Percentiles rank a stretch among this genome's conserved stretches.
Conservation (phyloP, 2,797 vertebrate species). For the Coilia nasus region DNA sequence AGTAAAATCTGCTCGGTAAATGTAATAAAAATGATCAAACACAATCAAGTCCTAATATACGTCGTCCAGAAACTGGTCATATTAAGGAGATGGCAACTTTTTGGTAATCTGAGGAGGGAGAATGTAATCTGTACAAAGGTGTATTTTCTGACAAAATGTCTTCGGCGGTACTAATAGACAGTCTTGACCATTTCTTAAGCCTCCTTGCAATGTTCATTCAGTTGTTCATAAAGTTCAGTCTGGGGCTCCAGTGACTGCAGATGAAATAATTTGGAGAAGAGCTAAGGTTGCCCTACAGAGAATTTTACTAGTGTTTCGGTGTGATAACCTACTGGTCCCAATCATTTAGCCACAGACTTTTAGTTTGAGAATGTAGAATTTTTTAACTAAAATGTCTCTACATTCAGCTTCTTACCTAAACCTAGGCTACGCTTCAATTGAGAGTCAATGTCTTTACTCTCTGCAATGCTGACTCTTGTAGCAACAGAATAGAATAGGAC, state of each 20-base stretch:
- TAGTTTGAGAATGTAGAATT: neutral
- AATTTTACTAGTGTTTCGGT: too few relatives aligned
- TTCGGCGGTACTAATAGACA: neutral
- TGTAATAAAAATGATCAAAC: neutral
- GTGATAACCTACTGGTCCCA: neutral
- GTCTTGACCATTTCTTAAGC: neutral
- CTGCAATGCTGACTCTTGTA: neutral
- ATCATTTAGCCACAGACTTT: neutral
- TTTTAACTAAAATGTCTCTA: neutral
- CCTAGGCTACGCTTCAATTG: neutral
- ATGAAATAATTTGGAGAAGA: neutral
- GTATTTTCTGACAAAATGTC: neutral
- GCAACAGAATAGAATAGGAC: too few relatives aligned
- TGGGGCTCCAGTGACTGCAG: neutral
- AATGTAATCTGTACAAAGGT: neutral
- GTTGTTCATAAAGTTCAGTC: neutral
- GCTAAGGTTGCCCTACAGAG: too few relatives aligned
- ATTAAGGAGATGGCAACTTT: neutral
- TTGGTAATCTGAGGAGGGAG: neutral
- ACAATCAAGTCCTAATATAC: neutral
- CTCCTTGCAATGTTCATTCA: neutral
- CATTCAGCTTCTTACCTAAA: too few relatives aligned
- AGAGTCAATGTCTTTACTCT: neutral
- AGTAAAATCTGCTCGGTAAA: neutral
- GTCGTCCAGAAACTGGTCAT: neutral